Percentiles rank a stretch among this genome's conserved stretches.
Conservation (phyloP, 2,888 invertebrate genomes). For the Prosapia bicincta region DNA sequence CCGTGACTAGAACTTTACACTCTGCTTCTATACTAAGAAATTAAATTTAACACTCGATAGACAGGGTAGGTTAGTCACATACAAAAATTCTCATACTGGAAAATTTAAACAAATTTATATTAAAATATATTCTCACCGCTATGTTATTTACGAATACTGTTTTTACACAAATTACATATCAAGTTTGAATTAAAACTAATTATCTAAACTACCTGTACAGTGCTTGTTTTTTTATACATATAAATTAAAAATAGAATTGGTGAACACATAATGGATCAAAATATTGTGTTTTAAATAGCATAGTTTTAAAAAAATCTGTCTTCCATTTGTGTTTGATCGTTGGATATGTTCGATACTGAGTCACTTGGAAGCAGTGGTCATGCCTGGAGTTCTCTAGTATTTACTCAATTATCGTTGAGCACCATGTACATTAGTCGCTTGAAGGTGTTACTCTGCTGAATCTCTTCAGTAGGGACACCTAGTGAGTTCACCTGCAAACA, state of each 20-base stretch:
- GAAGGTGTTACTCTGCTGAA: slow-evolving; percentile 90
- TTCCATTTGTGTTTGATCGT: background rate
- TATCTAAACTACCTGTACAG: background rate
- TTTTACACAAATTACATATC: background rate
- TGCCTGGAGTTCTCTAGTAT: background rate
- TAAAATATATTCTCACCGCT: slow-evolving; percentile 9
- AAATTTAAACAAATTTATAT: slow-evolving; percentile 14
- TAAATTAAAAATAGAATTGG: slow-evolving; percentile 24
- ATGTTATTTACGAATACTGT: background rate
- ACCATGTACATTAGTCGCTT: slow-evolving; percentile 91
- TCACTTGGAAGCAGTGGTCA: background rate
- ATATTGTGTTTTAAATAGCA: background rate
- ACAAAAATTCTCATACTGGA: slow-evolving; percentile 5
- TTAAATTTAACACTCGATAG: background rate
- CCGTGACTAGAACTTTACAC: background rate
- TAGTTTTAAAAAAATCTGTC: background rate
- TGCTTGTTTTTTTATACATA: slow-evolving; percentile 19
- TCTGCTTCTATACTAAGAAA: background rate
- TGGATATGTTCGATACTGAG: background rate
- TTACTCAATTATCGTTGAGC: slow-evolving; percentile 21
- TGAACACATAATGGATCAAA: slow-evolving; percentile 19
- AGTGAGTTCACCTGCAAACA: slow-evolving; percentile 63
- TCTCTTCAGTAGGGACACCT: slow-evolving; percentile 69
- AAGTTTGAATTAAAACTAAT: background rate
- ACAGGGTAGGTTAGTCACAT: slow-evolving; percentile 21